Evolutionary conservation across 2,888 invertebrate species (phyloP).

Genomic region (Rhaphigaster nebulosa): DNA sequence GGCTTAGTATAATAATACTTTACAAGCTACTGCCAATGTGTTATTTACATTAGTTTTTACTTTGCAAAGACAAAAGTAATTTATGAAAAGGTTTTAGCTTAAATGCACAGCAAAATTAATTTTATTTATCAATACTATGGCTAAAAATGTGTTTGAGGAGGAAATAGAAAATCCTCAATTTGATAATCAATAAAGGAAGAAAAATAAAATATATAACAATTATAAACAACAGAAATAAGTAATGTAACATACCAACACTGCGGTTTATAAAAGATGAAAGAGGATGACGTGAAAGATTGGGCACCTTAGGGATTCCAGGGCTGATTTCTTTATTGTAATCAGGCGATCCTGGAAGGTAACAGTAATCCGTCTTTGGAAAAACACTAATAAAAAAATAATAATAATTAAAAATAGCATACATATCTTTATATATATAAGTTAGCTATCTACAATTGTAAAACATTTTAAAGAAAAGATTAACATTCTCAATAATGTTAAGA

Average conservation of each 20-base stretch:
- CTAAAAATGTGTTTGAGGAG: not conserved
- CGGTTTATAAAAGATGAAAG: slow-evolving; percentile 39
- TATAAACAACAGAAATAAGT: not conserved
- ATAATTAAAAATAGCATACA: slow-evolving; percentile 16
- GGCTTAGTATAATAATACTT: too few species aligned
- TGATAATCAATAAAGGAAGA: not conserved
- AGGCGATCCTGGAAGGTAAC: slow-evolving; percentile 86
- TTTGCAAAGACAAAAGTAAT: too few species aligned
- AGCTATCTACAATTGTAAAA: slow-evolving; percentile 54
- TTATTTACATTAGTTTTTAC: too few species aligned
- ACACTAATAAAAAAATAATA: slow-evolving; percentile 73
- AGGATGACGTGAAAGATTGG: slow-evolving; percentile 86
- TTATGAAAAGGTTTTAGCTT: not conserved
- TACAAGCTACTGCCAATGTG: too few species aligned
- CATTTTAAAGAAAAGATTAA: not conserved
- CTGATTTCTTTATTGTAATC: slow-evolving; percentile 75
- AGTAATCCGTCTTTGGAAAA: slow-evolving; percentile 92
- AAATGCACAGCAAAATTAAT: not conserved
- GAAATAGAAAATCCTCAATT: not conserved
- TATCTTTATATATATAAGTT: not conserved
- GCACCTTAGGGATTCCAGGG: slow-evolving; percentile 82
- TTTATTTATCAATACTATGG: not conserved
- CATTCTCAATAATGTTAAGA: not conserved
- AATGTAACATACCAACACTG: slow-evolving; percentile 27
- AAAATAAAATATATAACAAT: not conserved